A percentile compares a stretch with the other conserved stretches of the same genome.
Conservation (phyloP, 2,113 vertebrate species). For the Protomyctophum bolini region DNA sequence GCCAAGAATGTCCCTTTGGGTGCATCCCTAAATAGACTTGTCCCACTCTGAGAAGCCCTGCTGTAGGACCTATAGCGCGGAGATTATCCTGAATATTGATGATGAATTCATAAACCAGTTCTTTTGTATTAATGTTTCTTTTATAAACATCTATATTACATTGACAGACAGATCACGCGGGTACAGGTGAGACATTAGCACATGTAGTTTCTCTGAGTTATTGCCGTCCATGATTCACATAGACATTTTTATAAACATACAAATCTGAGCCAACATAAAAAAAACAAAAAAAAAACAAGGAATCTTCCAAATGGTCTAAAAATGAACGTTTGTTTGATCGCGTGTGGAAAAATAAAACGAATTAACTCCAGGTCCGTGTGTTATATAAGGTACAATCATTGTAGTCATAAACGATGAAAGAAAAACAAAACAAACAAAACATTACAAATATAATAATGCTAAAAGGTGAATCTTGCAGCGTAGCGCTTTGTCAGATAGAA, state of each 20-base stretch:
- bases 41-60: neutral
- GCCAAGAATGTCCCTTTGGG: too few species aligned
- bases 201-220: conserved; percentile 37
- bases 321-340: too few species aligned
- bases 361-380: neutral
- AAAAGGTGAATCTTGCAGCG: neutral
- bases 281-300: conserved; percentile 18
- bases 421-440: neutral
- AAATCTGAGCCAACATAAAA: conserved; percentile 43
- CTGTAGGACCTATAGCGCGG: neutral
- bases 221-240: conserved; percentile 38
- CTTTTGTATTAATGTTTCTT: conserved; percentile 57
- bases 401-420: neutral
- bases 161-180: conserved; percentile 19
- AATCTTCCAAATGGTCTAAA: conserved; percentile 26
- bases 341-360: too few species aligned
- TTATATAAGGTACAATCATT: neutral
- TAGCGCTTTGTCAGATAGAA: too few species aligned
- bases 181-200: conserved; percentile 52
- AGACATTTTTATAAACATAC: neutral
- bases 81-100: conserved; percentile 23
- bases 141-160: conserved; percentile 75
- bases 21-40: too few species aligned
- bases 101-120: conserved; percentile 51
- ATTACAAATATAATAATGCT: neutral